Evolutionary conservation across 2,113 vertebrate species (phyloP).

Genomic region (Lepidothrix coronata): DNA sequence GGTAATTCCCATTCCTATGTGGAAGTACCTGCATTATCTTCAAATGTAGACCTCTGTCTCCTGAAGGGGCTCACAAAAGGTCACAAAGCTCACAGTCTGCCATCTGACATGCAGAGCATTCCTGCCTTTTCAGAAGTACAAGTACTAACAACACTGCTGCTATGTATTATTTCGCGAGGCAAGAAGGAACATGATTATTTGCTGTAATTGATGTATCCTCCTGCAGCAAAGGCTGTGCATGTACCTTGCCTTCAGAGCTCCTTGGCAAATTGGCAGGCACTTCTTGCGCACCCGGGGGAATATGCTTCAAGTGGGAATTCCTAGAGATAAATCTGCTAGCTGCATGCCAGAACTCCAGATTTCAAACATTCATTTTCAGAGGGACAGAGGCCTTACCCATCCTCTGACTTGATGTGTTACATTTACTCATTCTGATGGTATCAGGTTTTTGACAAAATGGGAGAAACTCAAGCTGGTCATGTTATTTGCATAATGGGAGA

Average conservation of each 20-base stretch:
- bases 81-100: background rate
- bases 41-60: background rate
- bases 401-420: background rate
- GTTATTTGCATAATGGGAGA: background rate
- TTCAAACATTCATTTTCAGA: slow-evolving; percentile 54
- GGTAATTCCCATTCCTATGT: background rate
- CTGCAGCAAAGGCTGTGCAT: background rate
- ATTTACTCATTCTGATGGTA: slow-evolving; percentile 17
- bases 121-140: slow-evolving; percentile 13
- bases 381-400: slow-evolving; percentile 32
- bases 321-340: slow-evolving; percentile 43
- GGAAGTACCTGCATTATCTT: background rate
- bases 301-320: slow-evolving; percentile 50
- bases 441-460: slow-evolving; percentile 24
- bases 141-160: background rate
- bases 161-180: background rate
- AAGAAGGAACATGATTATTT: slow-evolving; percentile 47
- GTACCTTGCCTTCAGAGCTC: background rate
- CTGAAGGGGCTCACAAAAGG: background rate
- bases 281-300: slow-evolving; percentile 24
- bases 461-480: background rate
- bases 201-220: background rate
- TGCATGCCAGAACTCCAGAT: background rate
- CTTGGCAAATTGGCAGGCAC: background rate
- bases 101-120: background rate